Evolutionary conservation across 1,140 invertebrate species (phyloP), one percentile per base, ranked within the genome.

Genomic region (Drosophila tsacasi): DNA sequence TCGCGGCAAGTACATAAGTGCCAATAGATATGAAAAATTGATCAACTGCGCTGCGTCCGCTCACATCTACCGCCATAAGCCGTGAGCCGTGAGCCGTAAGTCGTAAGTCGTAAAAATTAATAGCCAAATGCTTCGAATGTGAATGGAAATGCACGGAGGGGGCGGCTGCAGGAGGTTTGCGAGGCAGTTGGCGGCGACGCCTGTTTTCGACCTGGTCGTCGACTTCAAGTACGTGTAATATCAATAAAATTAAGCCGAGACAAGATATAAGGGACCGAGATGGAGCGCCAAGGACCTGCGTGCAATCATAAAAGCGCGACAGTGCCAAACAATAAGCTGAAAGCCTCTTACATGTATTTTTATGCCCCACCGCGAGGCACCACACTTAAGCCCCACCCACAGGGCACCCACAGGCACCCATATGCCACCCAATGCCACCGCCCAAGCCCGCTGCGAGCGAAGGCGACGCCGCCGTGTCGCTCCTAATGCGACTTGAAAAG

Each of bases 341-440:
- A 89, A 89, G 85, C 85, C 85, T 84, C 85, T 89, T 89, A 90
- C 74, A 89, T 82, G 85, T 84, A 87, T 87, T 89, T 87, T 89
- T 84, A 87, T 89, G 84, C 62, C 66, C 73, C 75, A 32, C 72
- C 44, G 52, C 30, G 60, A 49, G 60, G 21, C 71, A 39, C 42
- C 27, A 25, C 50, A 39, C 44, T 55, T 40, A 32, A 40, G 23
- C 6, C 10, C 52, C 49, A 17, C 23, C 54, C 44, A 30, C 25
- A 35, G 2, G 2, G 47, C 27, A 21, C 5, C 40, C 19, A 6
- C 27, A 27, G 5, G 27, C 23, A 8, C 17, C 25, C 27, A 8
- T 8, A 30, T 12, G 15, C 17, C 27, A 50, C 49, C 27, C 30
- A 42, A 39, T 30, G 5, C 35, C 30, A 32, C 35, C 12, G 5